These are phyloP conservation scores for Poeciliopsis turrubarensis DNA, from an alignment of 2,113 vertebrate species.

Conservation along the genomic window DNA sequence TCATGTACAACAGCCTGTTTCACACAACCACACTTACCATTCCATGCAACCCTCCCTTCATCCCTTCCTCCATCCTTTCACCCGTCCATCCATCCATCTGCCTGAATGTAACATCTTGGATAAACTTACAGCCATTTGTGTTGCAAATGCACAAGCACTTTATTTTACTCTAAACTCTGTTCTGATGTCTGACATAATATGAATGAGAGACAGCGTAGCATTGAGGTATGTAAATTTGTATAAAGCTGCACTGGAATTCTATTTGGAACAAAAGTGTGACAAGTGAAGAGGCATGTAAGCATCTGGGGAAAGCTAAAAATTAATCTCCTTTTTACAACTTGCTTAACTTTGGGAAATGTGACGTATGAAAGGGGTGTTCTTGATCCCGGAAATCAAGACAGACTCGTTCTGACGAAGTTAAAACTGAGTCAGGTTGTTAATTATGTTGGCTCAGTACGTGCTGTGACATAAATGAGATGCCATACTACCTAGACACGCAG, in stretches of 20 bases:
- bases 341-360: neutral
- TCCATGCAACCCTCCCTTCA: constrained; percentile 28
- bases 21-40: constrained; percentile 46
- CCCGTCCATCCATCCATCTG: constrained; percentile 25
- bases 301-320: neutral
- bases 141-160: constrained; percentile 22
- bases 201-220: neutral
- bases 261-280: neutral
- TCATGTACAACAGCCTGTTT: constrained; percentile 52
- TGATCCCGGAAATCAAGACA: constrained; percentile 8
- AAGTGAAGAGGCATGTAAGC: neutral
- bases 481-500: neutral
- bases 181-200: constrained; percentile 14
- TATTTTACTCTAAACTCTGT: neutral
- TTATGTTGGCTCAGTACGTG: neutral
- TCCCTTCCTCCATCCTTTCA: constrained; percentile 28
- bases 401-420: neutral
- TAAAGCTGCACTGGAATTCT: neutral
- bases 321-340: neutral
- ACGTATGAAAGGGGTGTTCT: neutral
- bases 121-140: constrained; percentile 26
- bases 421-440: neutral
- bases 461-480: neutral
- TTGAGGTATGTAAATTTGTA: neutral
- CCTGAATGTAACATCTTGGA: constrained; percentile 50